Evolutionary conservation across 2,888 invertebrate genomes (phyloP), one percentile per base, ranked within the genome.

Genomic region (Dasypolia templi): DNA sequence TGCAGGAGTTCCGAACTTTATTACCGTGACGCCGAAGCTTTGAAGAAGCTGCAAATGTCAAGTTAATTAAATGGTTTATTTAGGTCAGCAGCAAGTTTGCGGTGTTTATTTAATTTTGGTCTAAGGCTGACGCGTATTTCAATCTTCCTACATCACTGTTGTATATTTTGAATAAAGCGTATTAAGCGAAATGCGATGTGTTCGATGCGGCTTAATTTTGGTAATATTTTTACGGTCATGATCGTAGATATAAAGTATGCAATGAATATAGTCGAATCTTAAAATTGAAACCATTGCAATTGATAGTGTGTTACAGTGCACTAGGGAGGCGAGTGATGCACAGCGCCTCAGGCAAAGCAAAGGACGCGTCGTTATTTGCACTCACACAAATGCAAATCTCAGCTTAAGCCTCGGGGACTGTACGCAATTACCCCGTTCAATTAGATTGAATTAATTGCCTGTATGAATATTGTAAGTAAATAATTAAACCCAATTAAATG

Each of bases 1-100:
- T 19, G 22, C 53, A 72, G 49, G 51, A 73, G 35, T 55, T 51
- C 17, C 9, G 0, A 70, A 55, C 55, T 72, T 72, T 42, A 61
- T 53, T 53, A 65, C 35, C 14, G 77, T 42, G 42, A 75, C 46
- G 32, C 39, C 32, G 14, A 44, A 59, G 39, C 51, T 51, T 7
- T 26, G 22, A n/a, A 39, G 22, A 9, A 46, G 42, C 42, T 44
- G 64, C 42, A 3, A 51, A 63, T 64, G 44, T 63, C 26, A 42
- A 63, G 19, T 55, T 62, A 62, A 62, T 72, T 49, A 49, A 46
- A 80, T 32, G 26, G 12, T 32, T 39, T 58, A 46, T 26, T 26
- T 46, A 19, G 14, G 29, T 35, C 7, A 44, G 19, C 12, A 9
- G 29, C 11, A 44, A 78, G n/a, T 29, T 19, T 44, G 12, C 35